Evolutionary conservation across 2,888 invertebrate genomes (phyloP), one percentile per base, ranked within the genome.

Genomic region (Monopis laevigella): DNA sequence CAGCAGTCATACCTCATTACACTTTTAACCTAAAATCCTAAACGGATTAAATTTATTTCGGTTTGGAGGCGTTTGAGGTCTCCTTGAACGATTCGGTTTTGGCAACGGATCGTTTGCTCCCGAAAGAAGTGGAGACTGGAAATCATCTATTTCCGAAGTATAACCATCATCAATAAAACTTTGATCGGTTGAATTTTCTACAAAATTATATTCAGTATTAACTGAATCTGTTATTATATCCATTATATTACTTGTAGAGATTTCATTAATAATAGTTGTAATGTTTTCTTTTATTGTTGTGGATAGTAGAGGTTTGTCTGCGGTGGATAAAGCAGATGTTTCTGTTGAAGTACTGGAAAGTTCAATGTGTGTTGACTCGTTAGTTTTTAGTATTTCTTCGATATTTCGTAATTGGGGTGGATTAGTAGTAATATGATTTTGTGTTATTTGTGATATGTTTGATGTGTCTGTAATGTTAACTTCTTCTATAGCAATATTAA

Each of bases 41-140:
- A 80, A 75, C 44, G 78, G 80, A 47, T 77, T 80, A 45, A 78
- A 80, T 60, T 77, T 77, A 52, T 65, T 77, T 54, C 67, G 59
- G 53, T 62, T 72, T 17, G 59, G 64, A 43, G 59, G 60, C 43
- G 52, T 48, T 45, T 68, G 69, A 13, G 73, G 74, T 55, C 75
- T 69, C 44, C 77, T 62, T 21, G 71, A 69, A 39, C 80, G 56
- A 38, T 58, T 66, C 8, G 80, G 80, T 51, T 69, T 59, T 29
- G 67, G 77, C 12, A 72, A 43, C 2, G 80, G 75, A 48, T 78
- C 78, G 48, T 63, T 73, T 4, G 70, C 75, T 42, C 62, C 80
- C 12, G 80, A 80, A 2, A 78, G 58, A n/a, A 80, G 52, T 2
- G 78, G 77, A 2, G 80, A 80, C 45, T 75, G 63, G 21, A 67